Evolutionary conservation across 2,888 invertebrate genomes (phyloP), one percentile per base, ranked within the genome.

Genomic region (Aspidapion aeneum): DNA sequence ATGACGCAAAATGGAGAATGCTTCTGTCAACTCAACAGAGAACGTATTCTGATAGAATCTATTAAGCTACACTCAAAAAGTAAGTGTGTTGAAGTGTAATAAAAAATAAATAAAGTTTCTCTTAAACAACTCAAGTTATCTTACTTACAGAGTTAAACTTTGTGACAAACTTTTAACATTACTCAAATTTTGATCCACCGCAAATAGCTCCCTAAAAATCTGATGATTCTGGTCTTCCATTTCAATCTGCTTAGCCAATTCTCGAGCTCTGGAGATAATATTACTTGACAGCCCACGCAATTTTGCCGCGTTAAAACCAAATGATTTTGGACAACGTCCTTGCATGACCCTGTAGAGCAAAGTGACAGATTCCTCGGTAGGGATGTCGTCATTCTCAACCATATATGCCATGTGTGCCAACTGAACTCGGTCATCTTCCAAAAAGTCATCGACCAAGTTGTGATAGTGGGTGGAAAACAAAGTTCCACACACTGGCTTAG

Each of bases 281-380:
- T 83, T 80, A 50, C 83, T 79, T 0, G 94, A 90, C 67, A 98
- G 84, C 12, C 96, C 96, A 9, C 98, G 98, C 60, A 99, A 82
- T 61, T 93, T 87, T 0, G 99, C 99, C 1, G 96, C 98, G 81
- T 98, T 98, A 79, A 99, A 99, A 1, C 99, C 99, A 80, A 98
- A 98, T 0, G 98, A 98, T 78, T 98, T 97, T 0, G 98, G 97
- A 80, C 98, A 98, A 0, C 94, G 90, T 0, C 98, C 98, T 0
- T 87, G 84, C 0, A 88, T 86, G 68, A 99, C 85, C 78, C 96
- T 96, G 82, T 99, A 99, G 19, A 99, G 84, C 82, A 99, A 98
- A 0, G 96, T 96, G 16, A 99, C 94, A 0, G 91, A 93, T 78
- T 98, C 97, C 75, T 95, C 88, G 0, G 91, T 90, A 0, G 98